phyloP scores from a whole-genome alignment of 2,888 invertebrate genomes.

The Agonopterix alstromeriana region DNA sequence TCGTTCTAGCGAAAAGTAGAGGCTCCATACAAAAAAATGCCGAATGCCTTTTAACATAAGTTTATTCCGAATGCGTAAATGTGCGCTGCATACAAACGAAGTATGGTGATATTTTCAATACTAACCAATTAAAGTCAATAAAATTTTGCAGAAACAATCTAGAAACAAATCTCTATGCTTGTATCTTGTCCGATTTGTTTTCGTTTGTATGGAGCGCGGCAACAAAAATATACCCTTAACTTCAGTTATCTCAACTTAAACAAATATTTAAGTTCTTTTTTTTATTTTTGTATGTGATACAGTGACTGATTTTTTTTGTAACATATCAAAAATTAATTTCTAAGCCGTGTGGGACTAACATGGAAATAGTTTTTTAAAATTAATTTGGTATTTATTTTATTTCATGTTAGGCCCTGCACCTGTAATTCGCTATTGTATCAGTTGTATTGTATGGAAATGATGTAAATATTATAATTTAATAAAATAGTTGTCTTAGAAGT shows the following conservation, averaged over 20 bases:
- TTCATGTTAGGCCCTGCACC: slow-evolving; percentile 9
- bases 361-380: slow-evolving; percentile 7
- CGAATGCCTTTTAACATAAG: too few relatives aligned
- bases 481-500: slow-evolving; percentile 28
- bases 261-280: slow-evolving; percentile 7
- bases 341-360: slow-evolving; percentile 11
- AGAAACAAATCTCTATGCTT: too few relatives aligned
- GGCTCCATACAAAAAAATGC: too few relatives aligned
- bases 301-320: slow-evolving; percentile 35
- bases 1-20: too few relatives aligned
- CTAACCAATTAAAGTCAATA: too few relatives aligned
- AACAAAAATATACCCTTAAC: too few relatives aligned
- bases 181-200: too few relatives aligned
- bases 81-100: too few relatives aligned
- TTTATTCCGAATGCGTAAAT: too few relatives aligned
- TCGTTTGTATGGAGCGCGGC: too few relatives aligned
- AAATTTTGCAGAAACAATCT: too few relatives aligned
- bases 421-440: slow-evolving; percentile 13
- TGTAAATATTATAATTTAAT: slow-evolving; percentile 53
- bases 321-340: slow-evolving; percentile 30
- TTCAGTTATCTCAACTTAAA: neutral
- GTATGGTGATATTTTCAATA: too few relatives aligned
- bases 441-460: slow-evolving; percentile 25
- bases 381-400: slow-evolving; percentile 2
- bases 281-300: slow-evolving; percentile 29